phyloP scores from a whole-genome alignment of 2,113 vertebrate species.

The Plectropomus leopardus region DNA sequence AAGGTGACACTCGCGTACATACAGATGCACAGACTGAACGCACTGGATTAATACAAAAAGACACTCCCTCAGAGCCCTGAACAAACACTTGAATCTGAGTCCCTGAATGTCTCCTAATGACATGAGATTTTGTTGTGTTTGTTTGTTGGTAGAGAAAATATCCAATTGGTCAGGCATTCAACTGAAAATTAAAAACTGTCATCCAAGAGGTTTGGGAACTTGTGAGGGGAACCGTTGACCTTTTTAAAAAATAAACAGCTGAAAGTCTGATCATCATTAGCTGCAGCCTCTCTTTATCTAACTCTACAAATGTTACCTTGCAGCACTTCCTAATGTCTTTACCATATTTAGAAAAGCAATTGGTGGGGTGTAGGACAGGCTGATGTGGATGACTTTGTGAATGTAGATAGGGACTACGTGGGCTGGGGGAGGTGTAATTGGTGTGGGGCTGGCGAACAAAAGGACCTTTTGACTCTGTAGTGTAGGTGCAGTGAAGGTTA shows the following conservation, averaged over 20 bases:
- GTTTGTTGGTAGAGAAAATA: neutral
- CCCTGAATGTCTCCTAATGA: neutral
- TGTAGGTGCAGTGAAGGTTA: slow-evolving; percentile 72
- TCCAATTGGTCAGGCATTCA: neutral
- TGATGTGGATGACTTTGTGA: slow-evolving; percentile 63
- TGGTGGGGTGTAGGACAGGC: slow-evolving; percentile 24
- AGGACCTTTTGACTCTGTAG: slow-evolving; percentile 61
- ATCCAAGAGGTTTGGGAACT: neutral
- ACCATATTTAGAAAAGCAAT: slow-evolving; percentile 36
- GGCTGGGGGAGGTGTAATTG: slow-evolving; percentile 62
- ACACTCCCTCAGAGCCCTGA: neutral
- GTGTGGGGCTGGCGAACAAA: slow-evolving; percentile 63
- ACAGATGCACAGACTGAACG: neutral
- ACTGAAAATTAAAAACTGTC: neutral
- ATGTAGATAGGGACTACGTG: slow-evolving; percentile 33
- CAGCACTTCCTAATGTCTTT: slow-evolving; percentile 32
- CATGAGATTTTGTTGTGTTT: neutral
- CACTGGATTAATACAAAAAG: neutral
- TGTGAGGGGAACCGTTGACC: neutral
- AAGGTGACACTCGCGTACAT: slow-evolving; percentile 13
- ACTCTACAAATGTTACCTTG: slow-evolving; percentile 9
- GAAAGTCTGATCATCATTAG: too few relatives aligned
- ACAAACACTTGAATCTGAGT: neutral
- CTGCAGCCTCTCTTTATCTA: neutral
- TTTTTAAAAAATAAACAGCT: neutral